phyloP scores from a whole-genome alignment of 2,797 vertebrate genomes.

The Falco peregrinus region DNA sequence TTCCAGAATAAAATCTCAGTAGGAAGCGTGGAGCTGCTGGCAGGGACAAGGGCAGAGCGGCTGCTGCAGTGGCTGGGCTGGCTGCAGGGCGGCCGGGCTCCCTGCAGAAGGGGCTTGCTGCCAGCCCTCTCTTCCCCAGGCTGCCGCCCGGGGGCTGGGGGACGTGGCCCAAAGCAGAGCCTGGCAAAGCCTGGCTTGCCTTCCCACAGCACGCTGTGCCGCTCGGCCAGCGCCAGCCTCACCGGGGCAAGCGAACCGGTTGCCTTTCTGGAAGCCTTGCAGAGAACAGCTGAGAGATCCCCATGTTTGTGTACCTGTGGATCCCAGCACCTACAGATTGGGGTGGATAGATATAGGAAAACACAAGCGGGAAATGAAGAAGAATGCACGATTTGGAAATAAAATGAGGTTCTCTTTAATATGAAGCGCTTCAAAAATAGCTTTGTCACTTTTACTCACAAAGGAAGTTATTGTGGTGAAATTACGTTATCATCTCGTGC shows the following conservation, averaged over 20 bases:
- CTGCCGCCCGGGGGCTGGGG: not conserved
- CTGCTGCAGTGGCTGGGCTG: not conserved
- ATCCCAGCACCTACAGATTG: rapidly evolving
- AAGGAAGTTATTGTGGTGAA: conserved; percentile 57
- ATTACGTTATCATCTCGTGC: conserved; percentile 26
- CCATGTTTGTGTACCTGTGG: rapidly evolving
- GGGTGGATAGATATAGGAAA: rapidly evolving
- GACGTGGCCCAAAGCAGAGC: not conserved
- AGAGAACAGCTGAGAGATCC: not conserved
- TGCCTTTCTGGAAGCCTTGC: rapidly evolving
- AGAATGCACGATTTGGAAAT: not conserved
- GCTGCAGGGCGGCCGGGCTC: not conserved
- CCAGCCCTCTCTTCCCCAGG: not conserved
- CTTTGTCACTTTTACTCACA: conserved; percentile 48
- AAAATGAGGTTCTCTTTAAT: conserved; percentile 1
- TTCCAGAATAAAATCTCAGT: rapidly evolving
- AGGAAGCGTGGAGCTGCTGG: rapidly evolving
- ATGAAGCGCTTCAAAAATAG: not conserved
- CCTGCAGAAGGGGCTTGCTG: rapidly evolving
- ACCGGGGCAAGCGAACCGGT: not conserved
- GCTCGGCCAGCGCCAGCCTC: too few species aligned
- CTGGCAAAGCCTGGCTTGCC: rapidly evolving
- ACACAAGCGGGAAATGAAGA: not conserved
- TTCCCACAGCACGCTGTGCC: rapidly evolving
- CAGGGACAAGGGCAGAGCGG: not conserved